These are phyloP conservation scores for Uromys caudimaculatus DNA, from an alignment of 2,797 vertebrate genomes.

Conservation along the genomic window DNA sequence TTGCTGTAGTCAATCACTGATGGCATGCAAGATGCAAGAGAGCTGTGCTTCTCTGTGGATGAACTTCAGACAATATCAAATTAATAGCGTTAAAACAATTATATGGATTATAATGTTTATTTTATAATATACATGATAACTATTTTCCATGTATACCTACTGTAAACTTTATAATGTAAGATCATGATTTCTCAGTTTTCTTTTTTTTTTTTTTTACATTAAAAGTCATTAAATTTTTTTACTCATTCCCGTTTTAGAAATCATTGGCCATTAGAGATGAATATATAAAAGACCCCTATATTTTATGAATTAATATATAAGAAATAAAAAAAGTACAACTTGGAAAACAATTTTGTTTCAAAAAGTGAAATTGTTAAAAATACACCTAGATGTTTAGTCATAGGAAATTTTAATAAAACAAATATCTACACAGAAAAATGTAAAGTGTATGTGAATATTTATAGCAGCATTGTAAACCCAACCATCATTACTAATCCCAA, in stretches of 20 bases:
- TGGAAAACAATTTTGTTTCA: background rate
- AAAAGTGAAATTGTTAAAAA: conserved; percentile 25
- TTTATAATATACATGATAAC: background rate
- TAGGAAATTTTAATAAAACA: background rate
- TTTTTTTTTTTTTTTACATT: background rate
- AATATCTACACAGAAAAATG: background rate
- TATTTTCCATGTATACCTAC: background rate
- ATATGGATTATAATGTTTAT: background rate
- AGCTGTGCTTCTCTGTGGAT: background rate
- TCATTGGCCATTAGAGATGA: conserved; percentile 29
- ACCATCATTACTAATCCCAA: background rate
- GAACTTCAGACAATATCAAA: conserved; percentile 28
- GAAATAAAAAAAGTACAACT: background rate
- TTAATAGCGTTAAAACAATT: background rate
- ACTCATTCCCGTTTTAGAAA: background rate
- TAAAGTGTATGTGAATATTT: background rate
- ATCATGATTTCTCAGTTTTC: background rate
- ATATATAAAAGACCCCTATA: background rate
- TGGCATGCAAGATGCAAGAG: background rate
- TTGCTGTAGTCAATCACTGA: background rate
- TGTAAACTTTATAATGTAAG: conserved; percentile 1
- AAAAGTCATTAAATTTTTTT: background rate
- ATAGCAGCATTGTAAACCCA: background rate
- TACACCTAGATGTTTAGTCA: background rate
- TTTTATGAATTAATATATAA: background rate